Evolutionary conservation across 2,888 invertebrate genomes (phyloP), one percentile per base, ranked within the genome.

Genomic region (Leptopterna dolabrata): DNA sequence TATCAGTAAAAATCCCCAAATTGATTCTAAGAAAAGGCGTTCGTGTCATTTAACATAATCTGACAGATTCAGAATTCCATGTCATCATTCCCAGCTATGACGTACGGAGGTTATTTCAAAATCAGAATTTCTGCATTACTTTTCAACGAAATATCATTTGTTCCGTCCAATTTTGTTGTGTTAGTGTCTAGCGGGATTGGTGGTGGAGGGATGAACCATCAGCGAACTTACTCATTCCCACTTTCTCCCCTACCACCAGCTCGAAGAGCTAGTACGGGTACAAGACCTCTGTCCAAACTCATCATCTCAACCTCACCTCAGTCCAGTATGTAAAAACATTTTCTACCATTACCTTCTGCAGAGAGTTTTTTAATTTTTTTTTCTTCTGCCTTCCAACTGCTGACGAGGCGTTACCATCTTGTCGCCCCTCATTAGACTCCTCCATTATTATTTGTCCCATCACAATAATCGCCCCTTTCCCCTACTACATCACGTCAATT

Each of bases 291-390:
- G 70, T 82, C 88, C 51, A 88, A 91, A 91, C 91, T 91, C 90
- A 89, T 90, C 91, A 91, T 91, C 90, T 91, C 91, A 90, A 91
- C 91, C 90, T 90, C 91, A 90, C 91, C 91, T 90, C 91, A 91
- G 90, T 91, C 92, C 91, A 90, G 91, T 92, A 92, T 90, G 90
- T 90, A 88, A 78, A 36, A 45, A 24, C 16, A n/a, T 45, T 27
- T 45, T 78, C 45, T 24, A 45, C 19, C 45, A 7, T 45, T 45
- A n/a, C 19, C 78, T 76, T 16, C 73, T 47, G 81, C 43, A 24
- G 80, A 81, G 80, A 80, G 45, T 71, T 43, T 86, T 55, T 55
- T 29, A 63, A 86, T 24, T 14, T 30, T 76, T n/a, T n/a, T n/a
- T n/a, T n/a, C n/a, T n/a, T n/a, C n/a, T 76, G 0, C 19, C 63